Base-by-base conservation (phyloP, 64 coral and sea anemone species). In the Montipora capricornis region DNA sequence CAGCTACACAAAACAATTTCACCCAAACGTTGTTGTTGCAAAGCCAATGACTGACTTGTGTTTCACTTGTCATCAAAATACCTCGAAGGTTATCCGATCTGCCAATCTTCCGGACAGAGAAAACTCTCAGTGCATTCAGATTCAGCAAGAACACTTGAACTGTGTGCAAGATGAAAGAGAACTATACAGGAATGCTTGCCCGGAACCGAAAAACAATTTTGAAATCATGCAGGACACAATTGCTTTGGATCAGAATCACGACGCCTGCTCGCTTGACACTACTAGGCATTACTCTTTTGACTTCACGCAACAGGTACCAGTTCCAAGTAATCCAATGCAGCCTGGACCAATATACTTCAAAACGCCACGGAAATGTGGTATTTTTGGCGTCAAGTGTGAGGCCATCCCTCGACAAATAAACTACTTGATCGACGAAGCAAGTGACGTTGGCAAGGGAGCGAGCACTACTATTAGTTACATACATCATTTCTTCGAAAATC, bases 1-100 rank as follows among this genome's bases (percentile, higher is more conserved):
- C 2, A 69, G 55, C 29, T 88, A 88, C 59, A n/a, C 73, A 13
- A 89, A 94, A 66, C 20, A 49, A 6, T 88, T 68, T 55, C 52
- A 55, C 52, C 52, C 52, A 55, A 55, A 55, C 9, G 52, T 55
- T 55, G 52, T 55, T 55, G 52, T 55, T 55, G 52, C 52, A 55
- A 55, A 55, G 52, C 52, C 52, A 55, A 55, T 55, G 52, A 55
- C 52, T 55, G 52, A 55, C 52, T 55, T 55, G 52, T 55, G 52
- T 55, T 55, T 55, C 52, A 55, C 52, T 47, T 93, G 92, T 68
- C 92, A 89, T 45, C 20, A 88, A 47, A 89, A 94, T 67, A 94
- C 59, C 20, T 71, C 24, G 20, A 81, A 74, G 52, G 6, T 55
- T 55, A 55, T 55, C 52, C 52, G 2, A 55, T 55, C 52, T 7